Evolutionary conservation across 2,113 vertebrate genomes (phyloP).

Genomic region (Rhineura floridana): DNA sequence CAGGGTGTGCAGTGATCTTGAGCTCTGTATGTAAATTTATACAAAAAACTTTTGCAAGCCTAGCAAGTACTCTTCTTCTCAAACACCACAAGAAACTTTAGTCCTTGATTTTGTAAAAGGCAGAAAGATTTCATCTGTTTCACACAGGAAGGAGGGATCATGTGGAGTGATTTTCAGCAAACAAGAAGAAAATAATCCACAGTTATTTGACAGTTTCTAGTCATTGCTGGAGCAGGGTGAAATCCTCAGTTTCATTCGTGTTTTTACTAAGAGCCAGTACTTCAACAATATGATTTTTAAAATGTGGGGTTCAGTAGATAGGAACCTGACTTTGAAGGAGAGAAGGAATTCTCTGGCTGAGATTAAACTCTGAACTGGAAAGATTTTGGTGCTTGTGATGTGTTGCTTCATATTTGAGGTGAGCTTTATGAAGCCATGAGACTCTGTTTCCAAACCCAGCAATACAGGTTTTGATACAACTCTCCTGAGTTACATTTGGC

Average conservation of each 20-base stretch:
- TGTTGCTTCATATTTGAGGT: background rate
- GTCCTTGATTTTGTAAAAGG: constrained; percentile 54
- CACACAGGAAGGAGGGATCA: constrained; percentile 34
- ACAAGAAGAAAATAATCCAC: background rate
- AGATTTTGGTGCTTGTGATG: background rate
- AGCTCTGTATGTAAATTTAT: constrained; percentile 76
- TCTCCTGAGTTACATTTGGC: background rate
- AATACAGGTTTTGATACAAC: background rate
- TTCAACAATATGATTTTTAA: background rate
- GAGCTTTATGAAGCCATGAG: too few species aligned
- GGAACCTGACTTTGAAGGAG: background rate
- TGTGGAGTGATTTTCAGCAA: constrained; percentile 44
- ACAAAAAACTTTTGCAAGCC: constrained; percentile 64
- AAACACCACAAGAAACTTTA: constrained; percentile 48
- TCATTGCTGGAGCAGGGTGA: background rate
- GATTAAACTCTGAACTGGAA: background rate
- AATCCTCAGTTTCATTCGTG: background rate
- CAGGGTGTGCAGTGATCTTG: constrained; percentile 59
- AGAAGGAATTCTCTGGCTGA: background rate
- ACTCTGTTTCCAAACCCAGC: background rate
- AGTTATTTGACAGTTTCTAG: background rate
- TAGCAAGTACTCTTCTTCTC: constrained; percentile 59
- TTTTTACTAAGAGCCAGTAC: background rate
- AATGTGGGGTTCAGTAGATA: background rate
- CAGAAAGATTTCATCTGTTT: constrained; percentile 44